Evolutionary conservation across 2,797 vertebrate species (phyloP).

Genomic region (Arnoldichthys spilopterus): DNA sequence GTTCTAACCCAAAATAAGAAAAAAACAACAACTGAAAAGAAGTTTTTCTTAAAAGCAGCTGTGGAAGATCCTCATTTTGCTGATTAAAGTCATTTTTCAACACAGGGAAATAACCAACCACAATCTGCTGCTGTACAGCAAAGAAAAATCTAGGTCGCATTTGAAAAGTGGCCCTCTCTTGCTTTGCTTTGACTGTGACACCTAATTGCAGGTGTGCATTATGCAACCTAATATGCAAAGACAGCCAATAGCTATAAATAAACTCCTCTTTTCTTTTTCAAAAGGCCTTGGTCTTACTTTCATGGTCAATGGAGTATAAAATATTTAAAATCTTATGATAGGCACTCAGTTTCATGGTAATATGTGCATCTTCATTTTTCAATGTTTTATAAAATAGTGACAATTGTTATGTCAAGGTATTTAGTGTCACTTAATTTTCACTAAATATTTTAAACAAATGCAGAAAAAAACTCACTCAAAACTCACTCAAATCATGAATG

Average conservation of each 20-base stretch:
- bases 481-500: too few relatives aligned
- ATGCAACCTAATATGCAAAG: not conserved
- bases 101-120: not conserved
- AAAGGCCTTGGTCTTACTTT: not conserved
- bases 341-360: too few relatives aligned
- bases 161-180: not conserved
- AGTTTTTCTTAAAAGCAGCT: conserved; percentile 1
- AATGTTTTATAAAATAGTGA: too few relatives aligned
- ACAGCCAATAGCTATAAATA: not conserved
- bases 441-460: too few relatives aligned
- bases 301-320: too few relatives aligned
- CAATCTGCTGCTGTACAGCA: not conserved
- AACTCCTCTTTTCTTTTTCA: not conserved
- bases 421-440: too few relatives aligned
- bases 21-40: not conserved
- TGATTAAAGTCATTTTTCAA: not conserved
- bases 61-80: conserved; percentile 7
- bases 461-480: too few relatives aligned
- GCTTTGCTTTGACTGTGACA: not conserved
- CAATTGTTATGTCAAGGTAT: too few relatives aligned
- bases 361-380: too few relatives aligned
- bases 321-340: too few relatives aligned
- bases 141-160: not conserved
- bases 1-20: not conserved
- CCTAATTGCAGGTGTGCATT: not conserved